phyloP scores from a whole-genome alignment of 1,140 invertebrate genomes.

The Macrosteles quadrilineatus region DNA sequence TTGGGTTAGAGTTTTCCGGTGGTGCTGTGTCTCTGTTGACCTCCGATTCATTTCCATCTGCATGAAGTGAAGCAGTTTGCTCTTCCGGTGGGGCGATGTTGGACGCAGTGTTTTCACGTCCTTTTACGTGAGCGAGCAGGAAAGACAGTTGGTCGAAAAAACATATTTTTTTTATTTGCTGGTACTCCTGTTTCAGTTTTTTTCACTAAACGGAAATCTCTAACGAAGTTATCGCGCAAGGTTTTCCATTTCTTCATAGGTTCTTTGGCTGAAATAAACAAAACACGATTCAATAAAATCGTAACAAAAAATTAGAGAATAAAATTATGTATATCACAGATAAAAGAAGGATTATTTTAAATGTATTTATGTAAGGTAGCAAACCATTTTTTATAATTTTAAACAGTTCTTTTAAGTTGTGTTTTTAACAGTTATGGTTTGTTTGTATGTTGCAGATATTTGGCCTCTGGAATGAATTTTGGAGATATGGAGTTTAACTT shows the following conservation, averaged over 20 bases:
- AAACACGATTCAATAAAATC: background rate
- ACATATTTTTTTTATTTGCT: background rate
- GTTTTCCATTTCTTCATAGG: constrained; percentile 6
- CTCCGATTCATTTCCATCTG: no score
- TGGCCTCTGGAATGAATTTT: background rate
- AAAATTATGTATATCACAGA: background rate
- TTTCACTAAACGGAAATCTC: background rate
- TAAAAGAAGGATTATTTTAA: no score
- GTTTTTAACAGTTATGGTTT: no score
- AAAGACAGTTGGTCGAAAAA: background rate
- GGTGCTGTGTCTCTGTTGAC: no score
- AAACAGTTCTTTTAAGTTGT: no score
- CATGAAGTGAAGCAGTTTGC: no score
- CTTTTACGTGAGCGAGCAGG: constrained; percentile 9
- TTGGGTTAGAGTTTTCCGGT: no score
- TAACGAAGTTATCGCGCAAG: background rate
- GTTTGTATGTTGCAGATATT: background rate
- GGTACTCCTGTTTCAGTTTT: background rate
- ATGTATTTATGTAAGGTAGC: no score
- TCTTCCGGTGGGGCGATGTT: background rate
- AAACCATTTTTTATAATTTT: no score
- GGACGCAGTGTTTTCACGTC: background rate
- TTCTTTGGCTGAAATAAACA: constrained; percentile 2
- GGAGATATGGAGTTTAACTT: constrained; percentile 29
- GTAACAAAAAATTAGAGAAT: background rate